phyloP scores from a whole-genome alignment of 1,140 invertebrate species.

The Calycopis cecrops region DNA sequence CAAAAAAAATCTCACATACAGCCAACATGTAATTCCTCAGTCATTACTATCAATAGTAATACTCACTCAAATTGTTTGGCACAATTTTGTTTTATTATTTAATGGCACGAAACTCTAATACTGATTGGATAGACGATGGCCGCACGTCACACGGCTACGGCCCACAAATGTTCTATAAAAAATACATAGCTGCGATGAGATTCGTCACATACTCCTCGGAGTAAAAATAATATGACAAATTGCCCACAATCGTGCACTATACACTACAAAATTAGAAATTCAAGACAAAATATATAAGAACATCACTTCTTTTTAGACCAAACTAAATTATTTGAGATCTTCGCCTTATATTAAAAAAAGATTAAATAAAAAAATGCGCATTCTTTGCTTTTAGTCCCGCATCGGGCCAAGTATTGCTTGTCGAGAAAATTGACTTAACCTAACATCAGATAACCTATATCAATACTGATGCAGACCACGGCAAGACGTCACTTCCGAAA shows the following conservation, averaged over 20 bases:
- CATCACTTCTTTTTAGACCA: slow-evolving; percentile 33
- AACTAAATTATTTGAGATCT: slow-evolving; percentile 72
- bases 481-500: slow-evolving; percentile 43
- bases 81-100: slow-evolving; percentile 32
- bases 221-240: slow-evolving; percentile 42
- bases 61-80: slow-evolving; percentile 30
- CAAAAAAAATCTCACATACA: slow-evolving; percentile 11
- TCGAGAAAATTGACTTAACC: slow-evolving; percentile 31
- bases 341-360: slow-evolving; percentile 51
- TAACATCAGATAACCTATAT: slow-evolving; percentile 36
- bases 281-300: slow-evolving; percentile 42
- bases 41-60: slow-evolving; percentile 3
- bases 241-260: slow-evolving; percentile 56
- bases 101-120: slow-evolving; percentile 52
- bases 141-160: slow-evolving; percentile 32
- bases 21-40: slow-evolving; percentile 10
- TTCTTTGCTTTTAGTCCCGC: slow-evolving; percentile 44
- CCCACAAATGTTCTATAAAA: slow-evolving; percentile 29
- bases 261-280: slow-evolving; percentile 42
- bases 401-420: slow-evolving; percentile 27
- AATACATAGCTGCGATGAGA: slow-evolving; percentile 57
- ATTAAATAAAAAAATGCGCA: slow-evolving; percentile 38
- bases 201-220: slow-evolving; percentile 39
- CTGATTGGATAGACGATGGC: slow-evolving; percentile 27
- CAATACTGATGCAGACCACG: slow-evolving; percentile 43